phyloP scores from a whole-genome alignment of 2,888 invertebrate genomes.

The Pachydiplax longipennis region DNA sequence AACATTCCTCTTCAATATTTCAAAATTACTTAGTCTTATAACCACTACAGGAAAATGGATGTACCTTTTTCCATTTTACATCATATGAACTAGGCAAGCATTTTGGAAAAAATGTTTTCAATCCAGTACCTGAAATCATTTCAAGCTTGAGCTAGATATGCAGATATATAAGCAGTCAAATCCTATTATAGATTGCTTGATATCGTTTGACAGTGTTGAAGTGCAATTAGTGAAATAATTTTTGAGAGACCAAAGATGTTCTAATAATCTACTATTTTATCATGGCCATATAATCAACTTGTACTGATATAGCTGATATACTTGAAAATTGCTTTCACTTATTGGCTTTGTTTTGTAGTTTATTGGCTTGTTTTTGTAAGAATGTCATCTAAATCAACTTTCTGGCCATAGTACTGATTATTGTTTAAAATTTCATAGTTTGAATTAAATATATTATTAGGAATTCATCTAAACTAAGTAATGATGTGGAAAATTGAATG shows the following conservation, averaged over 20 bases:
- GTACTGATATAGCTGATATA: not conserved
- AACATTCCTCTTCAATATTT: not conserved
- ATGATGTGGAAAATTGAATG: not conserved
- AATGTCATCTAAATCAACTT: not conserved
- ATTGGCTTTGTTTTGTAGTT: not conserved
- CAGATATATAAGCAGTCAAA: not conserved
- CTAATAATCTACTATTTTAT: constrained; percentile 12
- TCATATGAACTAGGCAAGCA: not conserved
- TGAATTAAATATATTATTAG: not conserved
- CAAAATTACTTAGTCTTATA: not conserved
- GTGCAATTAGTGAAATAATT: constrained; percentile 13
- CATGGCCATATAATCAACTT: not conserved
- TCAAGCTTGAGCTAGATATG: no score
- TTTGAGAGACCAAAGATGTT: constrained; percentile 21
- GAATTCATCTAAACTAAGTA: not conserved
- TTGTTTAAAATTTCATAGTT: not conserved
- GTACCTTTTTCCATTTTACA: no score
- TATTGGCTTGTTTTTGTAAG: not conserved
- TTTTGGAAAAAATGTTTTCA: not conserved
- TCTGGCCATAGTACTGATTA: not conserved
- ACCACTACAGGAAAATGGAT: not conserved
- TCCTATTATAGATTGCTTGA: not conserved
- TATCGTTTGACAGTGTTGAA: constrained; percentile 30
- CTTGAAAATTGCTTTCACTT: not conserved
- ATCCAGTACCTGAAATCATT: no score